Conservation (phyloP, 2,113 vertebrate species). For the Accipiter virgatus region DNA sequence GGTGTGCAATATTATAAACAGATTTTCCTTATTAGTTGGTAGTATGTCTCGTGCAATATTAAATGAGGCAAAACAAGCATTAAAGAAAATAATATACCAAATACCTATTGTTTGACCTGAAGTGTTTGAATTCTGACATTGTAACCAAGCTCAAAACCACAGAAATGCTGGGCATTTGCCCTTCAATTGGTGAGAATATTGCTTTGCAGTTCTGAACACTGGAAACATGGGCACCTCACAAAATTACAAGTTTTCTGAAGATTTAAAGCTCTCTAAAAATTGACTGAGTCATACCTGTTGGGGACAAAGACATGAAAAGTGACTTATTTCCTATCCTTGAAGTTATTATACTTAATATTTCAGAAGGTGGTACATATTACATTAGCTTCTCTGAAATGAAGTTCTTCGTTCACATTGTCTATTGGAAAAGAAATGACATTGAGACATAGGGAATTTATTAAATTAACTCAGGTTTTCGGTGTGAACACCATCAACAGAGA, state of each 20-base stretch:
- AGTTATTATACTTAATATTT: conserved; percentile 37
- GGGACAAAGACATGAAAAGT: conserved; percentile 29
- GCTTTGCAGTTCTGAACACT: not conserved
- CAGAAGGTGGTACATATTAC: conserved; percentile 22
- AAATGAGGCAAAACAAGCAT: not conserved
- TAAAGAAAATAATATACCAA: not conserved
- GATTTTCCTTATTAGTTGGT: conserved; percentile 4
- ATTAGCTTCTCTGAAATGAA: conserved; percentile 33
- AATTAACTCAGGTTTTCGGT: conserved; percentile 43
- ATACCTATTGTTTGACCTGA: not conserved
- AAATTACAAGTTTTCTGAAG: conserved; percentile 17
- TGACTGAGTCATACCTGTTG: not conserved
- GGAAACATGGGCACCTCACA: not conserved
- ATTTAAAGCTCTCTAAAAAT: not conserved
- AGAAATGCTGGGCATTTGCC: not conserved
- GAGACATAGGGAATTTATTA: conserved; percentile 31
- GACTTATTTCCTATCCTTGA: not conserved
- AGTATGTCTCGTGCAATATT: not conserved
- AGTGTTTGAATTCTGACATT: not conserved
- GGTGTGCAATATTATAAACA: conserved; percentile 21
- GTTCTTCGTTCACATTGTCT: not conserved
- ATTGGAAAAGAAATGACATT: conserved; percentile 11
- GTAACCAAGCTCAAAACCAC: not conserved
- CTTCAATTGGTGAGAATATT: not conserved
- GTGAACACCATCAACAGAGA: not conserved